Base-by-base conservation (phyloP, 2,113 vertebrate species). In the Ceyx melanurus region DNA sequence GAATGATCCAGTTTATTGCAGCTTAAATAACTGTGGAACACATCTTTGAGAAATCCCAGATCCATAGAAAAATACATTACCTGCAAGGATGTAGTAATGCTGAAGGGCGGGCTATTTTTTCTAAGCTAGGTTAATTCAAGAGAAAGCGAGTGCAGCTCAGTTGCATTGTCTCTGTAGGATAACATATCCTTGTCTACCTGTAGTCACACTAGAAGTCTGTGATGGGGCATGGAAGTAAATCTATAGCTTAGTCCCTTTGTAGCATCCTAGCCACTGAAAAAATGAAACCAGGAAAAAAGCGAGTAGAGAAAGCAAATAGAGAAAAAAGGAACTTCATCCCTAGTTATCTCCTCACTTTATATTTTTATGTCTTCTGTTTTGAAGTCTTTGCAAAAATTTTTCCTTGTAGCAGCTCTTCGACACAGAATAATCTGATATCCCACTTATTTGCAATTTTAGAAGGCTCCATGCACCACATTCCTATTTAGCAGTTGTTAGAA, bases 1-100 rank as follows among this genome's bases (percentile, higher is more conserved):
- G 75, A 94, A 87, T 94, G 96, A 89, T 91, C 87, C 68, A 74
- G 64, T 87, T 96, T 91, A 95, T 87, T 94, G 82, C 84, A 91
- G 87, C 51, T 94, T 92, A 94, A 85, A 66, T 95, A 94, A 96
- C 81, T 62, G 40, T 82, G 51, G 78, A 93, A 60, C 5, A 21
- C 87, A 91, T 92, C 85, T 77, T 91, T 58, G 75, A 91, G 94
- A 91, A 92, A 85, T 94, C 92, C 82, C 89, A 96, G 75, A 77
- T 85, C 75, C 89, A 88, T 80, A 80, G 67, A 50, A 91, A 73
- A 92, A 89, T 60, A 85, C 75, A 91, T 82, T 85, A 86, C 67
- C 29, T 92, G 43, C 85, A 67, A 93, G 95, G 68, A 76, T 73
- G 54, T 46, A 95, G 74, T 95, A 92, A 94, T 22, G 67, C 64